phyloP scores from a whole-genome alignment of 2,113 vertebrate genomes.

The Crypturellus undulatus region DNA sequence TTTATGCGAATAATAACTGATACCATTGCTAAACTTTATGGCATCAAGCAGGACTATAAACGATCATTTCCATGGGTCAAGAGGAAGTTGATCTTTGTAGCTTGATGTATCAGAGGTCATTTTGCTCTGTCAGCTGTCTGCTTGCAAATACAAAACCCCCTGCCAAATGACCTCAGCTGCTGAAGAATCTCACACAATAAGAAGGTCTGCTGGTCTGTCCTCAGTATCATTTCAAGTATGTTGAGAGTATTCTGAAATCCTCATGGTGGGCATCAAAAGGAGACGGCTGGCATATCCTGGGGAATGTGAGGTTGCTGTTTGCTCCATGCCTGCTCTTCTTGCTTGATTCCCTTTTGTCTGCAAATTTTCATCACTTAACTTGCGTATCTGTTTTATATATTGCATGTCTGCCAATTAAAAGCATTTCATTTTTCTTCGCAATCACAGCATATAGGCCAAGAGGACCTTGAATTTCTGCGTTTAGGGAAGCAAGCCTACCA shows the following conservation, averaged over 20 bases:
- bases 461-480: not conserved
- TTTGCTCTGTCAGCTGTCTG: not conserved
- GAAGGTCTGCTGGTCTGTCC: not conserved
- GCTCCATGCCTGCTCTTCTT: not conserved
- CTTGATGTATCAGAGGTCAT: slow-evolving; percentile 29
- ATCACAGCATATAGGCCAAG: not conserved
- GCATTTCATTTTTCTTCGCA: not conserved
- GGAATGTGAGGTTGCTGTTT: not conserved
- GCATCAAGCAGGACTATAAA: not conserved
- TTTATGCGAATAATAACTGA: slow-evolving; percentile 56
- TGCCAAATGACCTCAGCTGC: not conserved
- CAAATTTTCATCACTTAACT: not conserved
- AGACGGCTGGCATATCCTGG: not conserved
- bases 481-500: not conserved
- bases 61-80: slow-evolving; percentile 42
- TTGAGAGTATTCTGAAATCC: not conserved
- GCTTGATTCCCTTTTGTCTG: not conserved
- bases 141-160: not conserved
- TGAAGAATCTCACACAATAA: not conserved
- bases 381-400: not conserved
- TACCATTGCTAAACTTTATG: not conserved
- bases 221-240: not conserved
- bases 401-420: not conserved
- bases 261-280: not conserved
- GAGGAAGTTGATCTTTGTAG: slow-evolving; percentile 43